phyloP scores from a whole-genome alignment of 1,140 invertebrate species.

The Leptonema lineaticorne region DNA sequence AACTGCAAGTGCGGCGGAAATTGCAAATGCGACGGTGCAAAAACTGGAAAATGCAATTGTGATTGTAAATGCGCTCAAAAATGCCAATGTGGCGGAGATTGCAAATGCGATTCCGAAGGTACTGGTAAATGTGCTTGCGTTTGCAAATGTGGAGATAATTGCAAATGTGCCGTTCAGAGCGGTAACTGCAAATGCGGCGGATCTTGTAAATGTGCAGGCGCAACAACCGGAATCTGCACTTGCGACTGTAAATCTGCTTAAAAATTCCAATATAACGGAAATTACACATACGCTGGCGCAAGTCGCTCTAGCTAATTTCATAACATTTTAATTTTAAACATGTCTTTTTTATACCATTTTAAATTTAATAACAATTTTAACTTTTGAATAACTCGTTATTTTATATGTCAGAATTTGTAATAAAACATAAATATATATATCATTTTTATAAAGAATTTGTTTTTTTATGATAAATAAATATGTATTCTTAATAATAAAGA shows the following conservation, averaged over 20 bases:
- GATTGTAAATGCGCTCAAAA: constrained; percentile 34
- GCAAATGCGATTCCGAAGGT: constrained; percentile 20
- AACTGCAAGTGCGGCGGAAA: constrained; percentile 15
- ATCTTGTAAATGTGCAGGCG: constrained; percentile 46
- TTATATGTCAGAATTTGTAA: too few relatives aligned
- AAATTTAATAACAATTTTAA: not conserved
- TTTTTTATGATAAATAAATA: too few relatives aligned
- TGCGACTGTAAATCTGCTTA: constrained; percentile 38
- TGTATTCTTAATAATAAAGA: too few relatives aligned
- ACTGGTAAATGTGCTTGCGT: constrained; percentile 35
- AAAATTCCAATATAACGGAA: constrained; percentile 27
- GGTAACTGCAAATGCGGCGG: constrained; percentile 43
- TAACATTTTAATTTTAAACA: not conserved
- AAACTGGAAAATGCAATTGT: constrained; percentile 23
- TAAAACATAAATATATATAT: too few relatives aligned
- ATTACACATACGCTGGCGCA: constrained; percentile 24
- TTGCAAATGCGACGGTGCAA: constrained; percentile 1
- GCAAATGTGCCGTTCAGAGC: constrained; percentile 25
- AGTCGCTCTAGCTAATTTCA: too few relatives aligned
- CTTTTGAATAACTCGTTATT: too few relatives aligned
- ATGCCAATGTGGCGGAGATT: constrained; percentile 29
- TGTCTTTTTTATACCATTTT: not conserved
- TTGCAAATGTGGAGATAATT: constrained; percentile 18
- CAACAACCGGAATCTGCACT: too few relatives aligned
- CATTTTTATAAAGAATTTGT: too few relatives aligned